Percentiles rank a stretch among this genome's conserved stretches.
Conservation (phyloP, 2,797 vertebrate genomes). For the Pitangus sulphuratus region DNA sequence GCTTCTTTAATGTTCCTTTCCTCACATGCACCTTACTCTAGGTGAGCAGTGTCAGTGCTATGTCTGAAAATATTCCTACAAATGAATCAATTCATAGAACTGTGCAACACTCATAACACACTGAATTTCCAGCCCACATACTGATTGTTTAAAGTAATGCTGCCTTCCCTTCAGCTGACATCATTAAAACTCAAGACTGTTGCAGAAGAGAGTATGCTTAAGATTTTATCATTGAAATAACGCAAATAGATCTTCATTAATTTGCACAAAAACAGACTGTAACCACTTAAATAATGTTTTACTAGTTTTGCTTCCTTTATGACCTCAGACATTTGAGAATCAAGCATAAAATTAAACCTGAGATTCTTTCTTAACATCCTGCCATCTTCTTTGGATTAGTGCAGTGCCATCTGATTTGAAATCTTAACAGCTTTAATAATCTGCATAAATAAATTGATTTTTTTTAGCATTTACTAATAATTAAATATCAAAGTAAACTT, state of each 20-base stretch:
- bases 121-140: background rate
- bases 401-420: conserved; percentile 58
- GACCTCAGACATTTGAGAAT: conserved; percentile 39
- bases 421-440: conserved; percentile 64
- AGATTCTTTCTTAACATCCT: conserved; percentile 42
- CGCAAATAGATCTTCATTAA: conserved; percentile 10
- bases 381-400: conserved; percentile 71
- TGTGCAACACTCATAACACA: background rate
- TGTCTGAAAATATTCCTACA: background rate
- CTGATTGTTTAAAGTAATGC: background rate
- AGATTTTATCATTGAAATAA: conserved; percentile 16
- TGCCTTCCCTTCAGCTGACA: conserved; percentile 4
- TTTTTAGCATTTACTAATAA: conserved; percentile 74
- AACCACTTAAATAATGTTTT: conserved; percentile 31
- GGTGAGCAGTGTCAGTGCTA: background rate
- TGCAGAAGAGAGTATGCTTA: background rate
- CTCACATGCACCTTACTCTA: background rate
- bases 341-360: conserved; percentile 51
- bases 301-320: conserved; percentile 60
- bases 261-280: conserved; percentile 7
- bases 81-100: background rate
- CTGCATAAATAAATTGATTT: conserved; percentile 46
- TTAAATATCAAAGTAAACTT: conserved; percentile 58
- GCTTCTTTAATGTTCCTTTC: background rate
- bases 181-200: background rate